These are phyloP conservation scores for Baccha elongata DNA, from an alignment of 2,888 invertebrate species.

Conservation along the genomic window DNA sequence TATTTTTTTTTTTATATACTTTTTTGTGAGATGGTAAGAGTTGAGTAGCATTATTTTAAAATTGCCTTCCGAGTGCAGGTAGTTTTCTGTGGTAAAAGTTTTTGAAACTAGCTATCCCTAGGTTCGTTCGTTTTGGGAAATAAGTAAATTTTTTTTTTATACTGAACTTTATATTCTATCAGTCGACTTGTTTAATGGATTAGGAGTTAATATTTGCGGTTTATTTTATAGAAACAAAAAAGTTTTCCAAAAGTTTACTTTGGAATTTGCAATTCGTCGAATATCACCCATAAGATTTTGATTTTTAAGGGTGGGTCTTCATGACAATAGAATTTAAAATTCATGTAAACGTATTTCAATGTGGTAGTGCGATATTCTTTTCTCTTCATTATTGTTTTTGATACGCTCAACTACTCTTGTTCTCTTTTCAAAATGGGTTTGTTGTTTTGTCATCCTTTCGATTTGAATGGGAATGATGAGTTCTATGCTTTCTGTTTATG, in stretches of 20 bases:
- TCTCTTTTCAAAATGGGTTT: too few species aligned
- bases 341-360: too few species aligned
- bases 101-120: too few species aligned
- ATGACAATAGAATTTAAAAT: too few species aligned
- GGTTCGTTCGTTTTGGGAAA: too few species aligned
- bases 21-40: not conserved
- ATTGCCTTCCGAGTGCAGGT: not conserved
- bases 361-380: too few species aligned
- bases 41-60: not conserved
- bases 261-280: not conserved
- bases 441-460: too few species aligned
- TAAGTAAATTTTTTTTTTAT: not conserved
- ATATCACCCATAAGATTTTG: not conserved
- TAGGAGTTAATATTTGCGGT: slow-evolving; percentile 21
- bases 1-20: not conserved
- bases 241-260: not conserved
- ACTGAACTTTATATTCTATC: not conserved
- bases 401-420: too few species aligned
- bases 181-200: slow-evolving; percentile 18
- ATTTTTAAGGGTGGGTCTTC: too few species aligned
- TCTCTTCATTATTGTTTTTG: too few species aligned
- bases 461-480: too few species aligned
- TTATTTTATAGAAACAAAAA: not conserved
- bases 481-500: too few species aligned
- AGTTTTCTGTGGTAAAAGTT: slow-evolving; percentile 10